phyloP scores from a whole-genome alignment of 2,888 invertebrate species.

The Dermolepida albohirtum region DNA sequence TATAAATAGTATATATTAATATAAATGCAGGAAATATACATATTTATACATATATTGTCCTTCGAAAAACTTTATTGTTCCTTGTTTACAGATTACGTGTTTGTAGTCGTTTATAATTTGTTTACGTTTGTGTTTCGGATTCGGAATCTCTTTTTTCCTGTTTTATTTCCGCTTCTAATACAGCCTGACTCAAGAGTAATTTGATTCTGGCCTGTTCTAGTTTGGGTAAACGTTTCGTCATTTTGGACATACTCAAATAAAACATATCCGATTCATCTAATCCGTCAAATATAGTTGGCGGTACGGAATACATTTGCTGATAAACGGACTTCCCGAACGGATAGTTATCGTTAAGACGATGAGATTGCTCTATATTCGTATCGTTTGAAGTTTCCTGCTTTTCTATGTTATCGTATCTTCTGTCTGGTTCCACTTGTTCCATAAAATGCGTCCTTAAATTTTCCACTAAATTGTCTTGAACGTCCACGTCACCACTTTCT shows the following conservation, averaged over 20 bases:
- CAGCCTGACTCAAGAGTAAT: constrained; percentile 25
- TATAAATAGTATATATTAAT: too few species aligned
- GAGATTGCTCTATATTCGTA: constrained; percentile 14
- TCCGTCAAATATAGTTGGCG: not conserved
- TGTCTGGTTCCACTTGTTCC: constrained; percentile 9
- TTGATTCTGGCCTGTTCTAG: constrained; percentile 38
- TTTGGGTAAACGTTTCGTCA: constrained; percentile 33
- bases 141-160: not conserved
- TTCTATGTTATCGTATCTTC: constrained; percentile 4
- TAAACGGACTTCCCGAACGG: constrained; percentile 14
- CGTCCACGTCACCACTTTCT: constrained; percentile 13
- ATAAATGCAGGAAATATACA: too few species aligned
- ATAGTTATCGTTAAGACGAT: constrained; percentile 8
- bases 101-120: too few species aligned
- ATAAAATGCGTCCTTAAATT: constrained; percentile 24
- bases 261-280: constrained; percentile 38
- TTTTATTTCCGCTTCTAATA: constrained; percentile 33
- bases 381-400: constrained; percentile 12
- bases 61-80: too few species aligned
- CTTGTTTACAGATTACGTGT: too few species aligned
- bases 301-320: constrained; percentile 24
- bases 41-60: too few species aligned
- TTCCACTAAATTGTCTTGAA: constrained; percentile 21
- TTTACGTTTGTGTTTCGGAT: not conserved
- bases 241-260: constrained; percentile 39